These are phyloP conservation scores for Pterocles orientalis DNA, from an alignment of 2,113 vertebrate genomes.

Conservation along the genomic window DNA sequence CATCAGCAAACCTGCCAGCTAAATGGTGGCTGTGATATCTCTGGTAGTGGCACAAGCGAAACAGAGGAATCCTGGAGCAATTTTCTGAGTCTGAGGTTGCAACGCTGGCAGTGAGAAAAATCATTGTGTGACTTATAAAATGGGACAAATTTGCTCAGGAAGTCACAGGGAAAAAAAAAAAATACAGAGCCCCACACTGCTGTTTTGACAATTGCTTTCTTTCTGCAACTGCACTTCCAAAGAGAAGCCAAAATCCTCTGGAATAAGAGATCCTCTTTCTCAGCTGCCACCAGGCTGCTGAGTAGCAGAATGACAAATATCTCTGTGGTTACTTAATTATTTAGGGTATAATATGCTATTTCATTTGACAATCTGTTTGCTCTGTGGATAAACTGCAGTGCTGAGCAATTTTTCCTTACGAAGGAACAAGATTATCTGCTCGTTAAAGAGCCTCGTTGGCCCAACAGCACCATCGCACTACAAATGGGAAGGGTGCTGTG, in stretches of 20 bases:
- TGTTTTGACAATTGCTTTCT: not conserved
- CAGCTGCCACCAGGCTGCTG: not conserved
- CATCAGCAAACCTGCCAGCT: not conserved
- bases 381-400: constrained; percentile 52
- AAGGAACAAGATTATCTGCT: constrained; percentile 48
- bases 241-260: not conserved
- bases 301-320: constrained; percentile 44
- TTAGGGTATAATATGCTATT: constrained; percentile 31
- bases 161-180: not conserved
- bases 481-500: not conserved
- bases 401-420: constrained; percentile 60
- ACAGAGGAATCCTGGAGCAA: not conserved
- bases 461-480: not conserved
- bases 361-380: constrained; percentile 60
- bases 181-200: not conserved
- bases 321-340: constrained; percentile 51
- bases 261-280: constrained; percentile 32
- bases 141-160: not conserved
- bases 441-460: constrained; percentile 28
- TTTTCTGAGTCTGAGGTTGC: not conserved
- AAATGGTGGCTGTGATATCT: not conserved
- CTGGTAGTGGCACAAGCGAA: not conserved
- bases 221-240: constrained; percentile 7
- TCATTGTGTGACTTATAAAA: not conserved
- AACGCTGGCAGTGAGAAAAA: not conserved